Base-by-base conservation (phyloP, 1,140 invertebrate genomes). In the Bombyx mori region DNA sequence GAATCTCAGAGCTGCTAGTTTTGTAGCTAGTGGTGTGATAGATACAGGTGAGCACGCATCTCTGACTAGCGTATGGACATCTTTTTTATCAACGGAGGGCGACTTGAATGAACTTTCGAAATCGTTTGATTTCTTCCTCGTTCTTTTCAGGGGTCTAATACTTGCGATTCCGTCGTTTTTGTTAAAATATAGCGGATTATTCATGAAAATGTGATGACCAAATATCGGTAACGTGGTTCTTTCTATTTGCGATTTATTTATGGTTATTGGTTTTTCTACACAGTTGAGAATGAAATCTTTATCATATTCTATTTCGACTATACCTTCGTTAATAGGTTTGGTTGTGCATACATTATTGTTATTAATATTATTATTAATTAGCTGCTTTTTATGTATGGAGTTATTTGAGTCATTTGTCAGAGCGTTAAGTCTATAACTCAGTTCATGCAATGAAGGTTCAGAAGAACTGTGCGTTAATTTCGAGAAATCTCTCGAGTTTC, bases 21-120 rank as follows among this genome's bases (percentile, higher is more conserved):
- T 87, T 22, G 66, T 63, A 53, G 82, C 82, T 56, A 87, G 63
- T 47, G 84, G 84, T 50, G 84, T 87, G 35, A 84, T 69, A 46
- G 81, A 82, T 22, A 85, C 68, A 52, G 84, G 84, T 48, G 84
- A 87, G 62, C 82, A 85, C 2, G 71, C 82, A 35, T 87, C 81
- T 63, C 82, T 77, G 49, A 87, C 59, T 62, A 85, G 65, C 44
- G 77, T 45, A 70, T 87, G 82, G 42, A 74, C 58, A 73, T 87
- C 78, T 68, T 65, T 82, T 56, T 82, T 87, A 71, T 87, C 83
- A 56, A 82, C 71, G 22, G 78, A 79, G 12, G 83, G 83, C 3
- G 83, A 87, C 56, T 84, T 87, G 49, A 87, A 87, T 1, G 77
- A 82, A 71, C 79, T 87, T 71, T 87, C 80, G 54, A 87, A 87